Percentiles rank a stretch among this genome's conserved stretches.
Conservation (phyloP, 2,113 vertebrate genomes). For the Gracilinanus agilis region DNA sequence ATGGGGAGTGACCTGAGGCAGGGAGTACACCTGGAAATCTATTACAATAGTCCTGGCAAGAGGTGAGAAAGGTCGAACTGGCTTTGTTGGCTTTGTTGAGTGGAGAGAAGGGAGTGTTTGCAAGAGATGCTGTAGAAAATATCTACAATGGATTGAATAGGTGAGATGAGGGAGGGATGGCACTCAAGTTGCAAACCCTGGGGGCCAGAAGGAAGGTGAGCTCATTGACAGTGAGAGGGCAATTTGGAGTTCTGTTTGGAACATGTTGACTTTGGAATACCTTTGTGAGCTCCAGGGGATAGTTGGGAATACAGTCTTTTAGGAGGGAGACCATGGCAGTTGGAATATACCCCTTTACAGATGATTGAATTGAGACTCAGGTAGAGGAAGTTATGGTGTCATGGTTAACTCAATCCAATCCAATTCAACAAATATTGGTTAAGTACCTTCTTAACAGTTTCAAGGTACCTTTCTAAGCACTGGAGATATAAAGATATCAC, state of each 20-base stretch:
- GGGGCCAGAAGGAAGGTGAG: background rate
- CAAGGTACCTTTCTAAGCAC: too few relatives aligned
- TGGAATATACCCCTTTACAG: too few relatives aligned
- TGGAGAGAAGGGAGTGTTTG: background rate
- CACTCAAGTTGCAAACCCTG: background rate
- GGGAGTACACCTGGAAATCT: background rate
- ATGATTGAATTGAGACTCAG: too few relatives aligned
- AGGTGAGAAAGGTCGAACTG: background rate
- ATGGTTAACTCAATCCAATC: too few relatives aligned
- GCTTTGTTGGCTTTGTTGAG: background rate
- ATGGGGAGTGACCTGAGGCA: background rate
- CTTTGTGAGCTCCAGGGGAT: background rate
- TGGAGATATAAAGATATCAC: too few relatives aligned
- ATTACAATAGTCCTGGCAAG: background rate
- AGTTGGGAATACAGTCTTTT: background rate
- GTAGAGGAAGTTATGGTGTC: too few relatives aligned
- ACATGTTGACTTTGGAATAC: background rate
- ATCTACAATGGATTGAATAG: background rate
- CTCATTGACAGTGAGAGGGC: background rate
- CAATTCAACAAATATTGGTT: too few relatives aligned
- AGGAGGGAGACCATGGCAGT: background rate
- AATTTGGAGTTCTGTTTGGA: background rate
- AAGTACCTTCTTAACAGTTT: too few relatives aligned
- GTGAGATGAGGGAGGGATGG: background rate
- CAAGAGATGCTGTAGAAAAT: background rate